phyloP scores from a whole-genome alignment of 2,888 invertebrate genomes.

The Tipula helvola region DNA sequence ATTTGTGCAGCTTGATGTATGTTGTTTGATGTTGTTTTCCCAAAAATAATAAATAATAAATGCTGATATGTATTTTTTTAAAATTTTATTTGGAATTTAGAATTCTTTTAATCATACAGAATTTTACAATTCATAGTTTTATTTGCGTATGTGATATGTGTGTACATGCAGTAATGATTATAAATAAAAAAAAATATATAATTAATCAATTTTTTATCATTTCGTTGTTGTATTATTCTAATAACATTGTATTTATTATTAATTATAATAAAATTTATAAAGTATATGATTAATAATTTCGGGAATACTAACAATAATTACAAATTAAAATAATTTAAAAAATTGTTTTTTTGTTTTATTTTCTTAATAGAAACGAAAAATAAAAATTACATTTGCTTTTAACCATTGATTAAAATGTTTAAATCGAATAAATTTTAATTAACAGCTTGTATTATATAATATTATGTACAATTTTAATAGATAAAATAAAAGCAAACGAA shows the following conservation, averaged over 20 bases:
- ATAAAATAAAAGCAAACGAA: conserved; percentile 8
- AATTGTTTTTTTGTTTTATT: not conserved
- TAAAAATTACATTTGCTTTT: conserved; percentile 10
- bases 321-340: not conserved
- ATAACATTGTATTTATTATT: not conserved
- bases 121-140: not conserved
- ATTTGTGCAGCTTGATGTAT: too few relatives aligned
- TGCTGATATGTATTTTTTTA: not conserved
- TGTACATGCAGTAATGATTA: not conserved
- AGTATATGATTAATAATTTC: not conserved
- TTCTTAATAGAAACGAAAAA: conserved; percentile 7
- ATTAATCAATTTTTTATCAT: not conserved
- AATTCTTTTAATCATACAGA: not conserved
- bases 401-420: not conserved
- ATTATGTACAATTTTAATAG: not conserved
- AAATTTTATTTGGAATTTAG: not conserved
- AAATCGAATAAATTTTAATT: not conserved
- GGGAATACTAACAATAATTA: not conserved
- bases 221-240: not conserved
- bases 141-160: not conserved
- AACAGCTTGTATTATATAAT: not conserved
- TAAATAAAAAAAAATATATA: not conserved
- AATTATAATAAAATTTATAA: not conserved
- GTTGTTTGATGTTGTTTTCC: not conserved
- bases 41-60: not conserved